A percentile compares a stretch with the other conserved stretches of the same genome.
Evolutionary conservation across 2,888 invertebrate species (phyloP).

Genomic region (Drosophila pegasa): DNA sequence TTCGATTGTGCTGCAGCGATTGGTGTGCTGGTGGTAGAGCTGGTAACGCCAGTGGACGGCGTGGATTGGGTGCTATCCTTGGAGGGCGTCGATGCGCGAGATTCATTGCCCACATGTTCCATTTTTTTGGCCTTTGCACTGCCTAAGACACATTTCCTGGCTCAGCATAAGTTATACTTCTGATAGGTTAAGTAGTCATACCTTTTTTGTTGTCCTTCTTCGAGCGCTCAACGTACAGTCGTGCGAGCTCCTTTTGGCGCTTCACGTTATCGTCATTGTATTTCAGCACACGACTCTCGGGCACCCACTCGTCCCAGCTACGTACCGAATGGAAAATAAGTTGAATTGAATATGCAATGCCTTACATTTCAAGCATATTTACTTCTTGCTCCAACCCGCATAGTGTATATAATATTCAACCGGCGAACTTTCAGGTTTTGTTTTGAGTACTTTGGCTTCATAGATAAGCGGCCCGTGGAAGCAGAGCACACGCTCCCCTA

Average conservation of each 20-base stretch:
- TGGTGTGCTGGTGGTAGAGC: slow-evolving; percentile 46
- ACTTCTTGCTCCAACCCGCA: slow-evolving; percentile 99
- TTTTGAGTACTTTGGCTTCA: slow-evolving; percentile 97
- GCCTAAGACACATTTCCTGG: slow-evolving; percentile 56
- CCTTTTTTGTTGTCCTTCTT: slow-evolving; percentile 87
- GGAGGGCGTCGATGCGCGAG: slow-evolving; percentile 88
- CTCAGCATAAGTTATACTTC: slow-evolving; percentile 33
- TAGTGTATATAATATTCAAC: slow-evolving; percentile 97
- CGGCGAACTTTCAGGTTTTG: slow-evolving; percentile 93
- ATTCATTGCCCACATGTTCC: slow-evolving; percentile 84
- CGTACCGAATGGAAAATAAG: slow-evolving; percentile 59
- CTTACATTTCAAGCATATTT: slow-evolving; percentile 49
- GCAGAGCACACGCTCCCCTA: slow-evolving; percentile 96
- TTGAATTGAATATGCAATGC: slow-evolving; percentile 1
- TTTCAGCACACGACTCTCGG: slow-evolving; percentile 95
- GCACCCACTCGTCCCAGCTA: slow-evolving; percentile 97
- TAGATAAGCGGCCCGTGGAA: slow-evolving; percentile 98
- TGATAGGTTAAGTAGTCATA: slow-evolving; percentile 57
- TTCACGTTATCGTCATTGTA: slow-evolving; percentile 95
- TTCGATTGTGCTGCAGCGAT: slow-evolving; percentile 47
- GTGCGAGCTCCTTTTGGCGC: slow-evolving; percentile 93
- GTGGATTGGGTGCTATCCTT: slow-evolving; percentile 84
- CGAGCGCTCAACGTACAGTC: slow-evolving; percentile 60
- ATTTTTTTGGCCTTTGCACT: slow-evolving; percentile 83
- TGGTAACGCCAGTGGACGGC: slow-evolving; percentile 22